These are phyloP conservation scores for Cryptus armator DNA, from an alignment of 2,888 invertebrate species.

Conservation along the genomic window DNA sequence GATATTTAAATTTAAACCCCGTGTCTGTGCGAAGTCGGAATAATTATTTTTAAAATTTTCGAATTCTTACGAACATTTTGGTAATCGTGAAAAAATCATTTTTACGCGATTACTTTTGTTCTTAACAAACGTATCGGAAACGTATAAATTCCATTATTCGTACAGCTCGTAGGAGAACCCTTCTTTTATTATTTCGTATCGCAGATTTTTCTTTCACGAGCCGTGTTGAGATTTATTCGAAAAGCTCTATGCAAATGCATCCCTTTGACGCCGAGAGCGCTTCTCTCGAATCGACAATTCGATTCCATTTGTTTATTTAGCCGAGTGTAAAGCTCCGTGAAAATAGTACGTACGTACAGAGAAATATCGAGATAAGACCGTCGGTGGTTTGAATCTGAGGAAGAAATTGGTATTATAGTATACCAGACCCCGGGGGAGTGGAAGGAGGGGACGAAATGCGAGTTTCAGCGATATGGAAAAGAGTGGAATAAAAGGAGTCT, in stretches of 20 bases:
- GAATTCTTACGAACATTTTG: no score
- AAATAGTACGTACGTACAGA: slow-evolving; percentile 25
- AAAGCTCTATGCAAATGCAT: slow-evolving; percentile 50
- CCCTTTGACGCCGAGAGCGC: slow-evolving; percentile 51
- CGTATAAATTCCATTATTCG: no score
- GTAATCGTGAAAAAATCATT: no score
- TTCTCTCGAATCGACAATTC: slow-evolving; percentile 42
- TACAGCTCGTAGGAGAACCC: not conserved
- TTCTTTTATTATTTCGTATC: no score
- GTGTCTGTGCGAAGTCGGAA: no score
- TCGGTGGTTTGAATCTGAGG: slow-evolving; percentile 27
- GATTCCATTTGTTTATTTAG: slow-evolving; percentile 59
- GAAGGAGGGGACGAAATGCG: slow-evolving; percentile 11
- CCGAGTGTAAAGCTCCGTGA: slow-evolving; percentile 52
- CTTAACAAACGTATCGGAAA: no score
- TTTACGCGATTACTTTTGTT: no score
- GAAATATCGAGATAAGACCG: slow-evolving; percentile 59
- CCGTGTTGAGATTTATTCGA: not conserved
- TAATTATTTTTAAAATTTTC: no score
- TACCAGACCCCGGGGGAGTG: slow-evolving; percentile 21
- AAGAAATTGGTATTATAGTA: slow-evolving; percentile 57
- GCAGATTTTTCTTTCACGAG: not conserved
- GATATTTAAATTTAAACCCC: not conserved
- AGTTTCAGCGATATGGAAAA: slow-evolving; percentile 46
- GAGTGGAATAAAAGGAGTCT: slow-evolving; percentile 23